Evolutionary conservation across 2,113 vertebrate genomes (phyloP).

Genomic region (Gyps fulvus): DNA sequence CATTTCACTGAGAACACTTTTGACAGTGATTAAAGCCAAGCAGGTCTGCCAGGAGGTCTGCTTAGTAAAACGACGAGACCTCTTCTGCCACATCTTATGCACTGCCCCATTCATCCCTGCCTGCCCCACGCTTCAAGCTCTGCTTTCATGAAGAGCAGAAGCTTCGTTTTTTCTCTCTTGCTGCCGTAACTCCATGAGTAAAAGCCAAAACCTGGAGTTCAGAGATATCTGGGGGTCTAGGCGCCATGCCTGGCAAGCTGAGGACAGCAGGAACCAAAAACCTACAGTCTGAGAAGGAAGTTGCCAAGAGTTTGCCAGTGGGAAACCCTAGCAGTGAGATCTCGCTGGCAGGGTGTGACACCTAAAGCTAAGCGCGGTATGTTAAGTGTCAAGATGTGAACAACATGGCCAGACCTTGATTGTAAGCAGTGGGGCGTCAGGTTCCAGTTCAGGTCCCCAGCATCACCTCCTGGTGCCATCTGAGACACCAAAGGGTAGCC

Average conservation of each 20-base stretch:
- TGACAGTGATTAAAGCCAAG: neutral
- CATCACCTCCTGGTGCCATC: neutral
- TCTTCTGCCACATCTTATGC: neutral
- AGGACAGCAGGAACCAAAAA: neutral
- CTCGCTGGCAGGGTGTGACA: neutral
- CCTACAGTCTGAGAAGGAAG: neutral
- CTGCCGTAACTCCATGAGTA: neutral
- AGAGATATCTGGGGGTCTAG: neutral
- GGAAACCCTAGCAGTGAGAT: neutral
- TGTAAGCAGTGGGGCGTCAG: neutral
- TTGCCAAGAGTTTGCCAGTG: neutral
- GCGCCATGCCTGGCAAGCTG: neutral
- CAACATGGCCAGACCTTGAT: fast-evolving
- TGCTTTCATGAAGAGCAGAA: neutral
- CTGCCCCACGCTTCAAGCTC: neutral
- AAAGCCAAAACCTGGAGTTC: neutral
- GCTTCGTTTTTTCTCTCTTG: neutral
- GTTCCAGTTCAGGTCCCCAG: neutral
- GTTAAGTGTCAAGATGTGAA: neutral
- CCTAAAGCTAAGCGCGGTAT: neutral
- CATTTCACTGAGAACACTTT: neutral
- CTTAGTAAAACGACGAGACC: neutral
- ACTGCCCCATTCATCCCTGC: neutral
- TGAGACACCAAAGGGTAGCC: neutral
- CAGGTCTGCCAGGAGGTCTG: neutral